Evolutionary conservation across 2,113 vertebrate genomes (phyloP).

Genomic region (Onychorhynchus coronatus): DNA sequence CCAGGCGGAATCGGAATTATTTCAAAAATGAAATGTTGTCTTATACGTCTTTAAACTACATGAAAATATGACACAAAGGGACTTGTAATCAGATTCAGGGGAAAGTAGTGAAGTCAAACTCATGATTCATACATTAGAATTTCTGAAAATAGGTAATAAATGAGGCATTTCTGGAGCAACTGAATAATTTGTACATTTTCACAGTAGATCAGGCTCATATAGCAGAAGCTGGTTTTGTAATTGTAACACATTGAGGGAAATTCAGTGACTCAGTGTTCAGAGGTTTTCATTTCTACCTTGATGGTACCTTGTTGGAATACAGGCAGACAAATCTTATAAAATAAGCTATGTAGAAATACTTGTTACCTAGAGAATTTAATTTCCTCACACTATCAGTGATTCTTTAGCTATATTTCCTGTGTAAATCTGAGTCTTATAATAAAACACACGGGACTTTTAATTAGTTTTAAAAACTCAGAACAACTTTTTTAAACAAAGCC

Average conservation of each 20-base stretch:
- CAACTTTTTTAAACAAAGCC: background rate
- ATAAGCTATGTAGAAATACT: background rate
- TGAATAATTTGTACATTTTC: conserved; percentile 4
- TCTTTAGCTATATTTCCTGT: background rate
- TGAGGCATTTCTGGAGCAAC: background rate
- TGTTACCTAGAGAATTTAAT: background rate
- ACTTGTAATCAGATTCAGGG: background rate
- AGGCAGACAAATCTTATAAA: background rate
- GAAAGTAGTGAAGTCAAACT: background rate
- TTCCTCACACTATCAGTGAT: background rate
- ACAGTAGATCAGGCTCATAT: background rate
- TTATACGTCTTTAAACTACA: background rate
- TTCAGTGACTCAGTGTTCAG: background rate
- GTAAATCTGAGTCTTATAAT: background rate
- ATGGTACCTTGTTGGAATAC: background rate
- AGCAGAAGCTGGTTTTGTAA: background rate
- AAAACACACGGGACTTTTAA: background rate
- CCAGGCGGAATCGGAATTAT: background rate
- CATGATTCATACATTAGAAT: background rate
- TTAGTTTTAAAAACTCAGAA: background rate
- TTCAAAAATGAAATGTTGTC: background rate
- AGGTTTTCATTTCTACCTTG: background rate
- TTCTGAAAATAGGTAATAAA: background rate
- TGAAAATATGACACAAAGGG: background rate
- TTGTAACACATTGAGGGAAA: background rate